Conservation (phyloP, 2,888 invertebrate species). For the Antheraea assamensis region DNA sequence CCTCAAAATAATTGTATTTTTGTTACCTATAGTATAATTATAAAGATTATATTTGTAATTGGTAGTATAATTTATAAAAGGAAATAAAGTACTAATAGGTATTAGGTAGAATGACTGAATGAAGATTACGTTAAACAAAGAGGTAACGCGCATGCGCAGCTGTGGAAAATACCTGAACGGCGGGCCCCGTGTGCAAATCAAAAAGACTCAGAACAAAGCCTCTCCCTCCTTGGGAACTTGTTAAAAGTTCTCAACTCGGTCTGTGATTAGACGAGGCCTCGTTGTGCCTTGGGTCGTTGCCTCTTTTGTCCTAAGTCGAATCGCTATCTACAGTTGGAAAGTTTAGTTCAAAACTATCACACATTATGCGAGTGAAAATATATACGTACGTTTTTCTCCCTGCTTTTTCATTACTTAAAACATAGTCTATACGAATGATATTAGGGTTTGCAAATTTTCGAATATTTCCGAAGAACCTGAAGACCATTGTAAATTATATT, state of each 20-base stretch:
- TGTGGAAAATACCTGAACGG: conserved; percentile 9
- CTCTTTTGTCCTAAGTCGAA: background rate
- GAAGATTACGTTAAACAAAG: conserved; percentile 5
- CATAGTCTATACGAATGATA: background rate
- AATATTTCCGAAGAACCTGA: background rate
- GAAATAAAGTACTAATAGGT: background rate
- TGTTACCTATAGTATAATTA: too few relatives aligned
- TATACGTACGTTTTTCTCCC: background rate
- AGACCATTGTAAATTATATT: too few relatives aligned
- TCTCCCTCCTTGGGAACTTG: conserved; percentile 15
- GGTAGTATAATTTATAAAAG: background rate
- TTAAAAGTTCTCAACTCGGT: conserved; percentile 24
- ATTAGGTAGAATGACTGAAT: background rate
- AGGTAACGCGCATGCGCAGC: background rate
- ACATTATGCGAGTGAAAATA: background rate
- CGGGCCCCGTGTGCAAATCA: conserved; percentile 16
- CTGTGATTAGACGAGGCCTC: conserved; percentile 25
- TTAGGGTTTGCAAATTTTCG: background rate
- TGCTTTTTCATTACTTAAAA: background rate
- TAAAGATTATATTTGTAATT: background rate
- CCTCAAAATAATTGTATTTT: too few relatives aligned
- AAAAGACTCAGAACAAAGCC: conserved; percentile 26
- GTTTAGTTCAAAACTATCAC: background rate
- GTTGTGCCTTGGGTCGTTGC: background rate
- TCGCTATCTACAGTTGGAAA: background rate